Evolutionary conservation across 1,140 invertebrate genomes (phyloP).

Genomic region (Nasonia longicornis): DNA sequence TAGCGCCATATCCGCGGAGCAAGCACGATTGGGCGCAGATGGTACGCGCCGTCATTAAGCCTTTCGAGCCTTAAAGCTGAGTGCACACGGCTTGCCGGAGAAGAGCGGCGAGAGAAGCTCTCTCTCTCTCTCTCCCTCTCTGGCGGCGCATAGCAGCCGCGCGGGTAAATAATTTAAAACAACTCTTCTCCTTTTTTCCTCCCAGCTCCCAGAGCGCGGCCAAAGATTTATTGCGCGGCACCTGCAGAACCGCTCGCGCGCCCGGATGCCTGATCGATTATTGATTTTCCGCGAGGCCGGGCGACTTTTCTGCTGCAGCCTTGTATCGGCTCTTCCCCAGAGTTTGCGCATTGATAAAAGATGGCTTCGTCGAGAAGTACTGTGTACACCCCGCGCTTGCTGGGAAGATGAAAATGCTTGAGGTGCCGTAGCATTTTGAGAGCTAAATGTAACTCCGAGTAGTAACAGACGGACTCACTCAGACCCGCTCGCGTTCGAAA

Average conservation of each 20-base stretch:
- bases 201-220: constrained; percentile 1
- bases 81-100: constrained; percentile 16
- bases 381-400: too few relatives aligned
- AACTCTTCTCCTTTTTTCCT: constrained; percentile 37
- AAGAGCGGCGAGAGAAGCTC: not conserved
- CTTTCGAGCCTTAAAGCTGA: constrained; percentile 45
- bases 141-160: not conserved
- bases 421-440: too few relatives aligned
- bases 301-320: not conserved
- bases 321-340: not conserved
- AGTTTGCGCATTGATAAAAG: not conserved
- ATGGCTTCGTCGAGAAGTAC: not conserved
- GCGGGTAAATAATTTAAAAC: constrained; percentile 46
- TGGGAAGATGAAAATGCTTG: too few relatives aligned
- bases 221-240: constrained; percentile 45
- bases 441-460: too few relatives aligned
- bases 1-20: constrained; percentile 51
- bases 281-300: constrained; percentile 34
- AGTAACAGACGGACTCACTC: too few relatives aligned
- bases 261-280: constrained; percentile 40
- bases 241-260: not conserved
- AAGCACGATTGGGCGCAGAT: constrained; percentile 62
- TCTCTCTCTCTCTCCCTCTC: not conserved
- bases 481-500: too few relatives aligned
- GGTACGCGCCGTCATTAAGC: constrained; percentile 51